These are phyloP conservation scores for Zaprionus inermis DNA, from an alignment of 1,140 invertebrate genomes.

Conservation along the genomic window DNA sequence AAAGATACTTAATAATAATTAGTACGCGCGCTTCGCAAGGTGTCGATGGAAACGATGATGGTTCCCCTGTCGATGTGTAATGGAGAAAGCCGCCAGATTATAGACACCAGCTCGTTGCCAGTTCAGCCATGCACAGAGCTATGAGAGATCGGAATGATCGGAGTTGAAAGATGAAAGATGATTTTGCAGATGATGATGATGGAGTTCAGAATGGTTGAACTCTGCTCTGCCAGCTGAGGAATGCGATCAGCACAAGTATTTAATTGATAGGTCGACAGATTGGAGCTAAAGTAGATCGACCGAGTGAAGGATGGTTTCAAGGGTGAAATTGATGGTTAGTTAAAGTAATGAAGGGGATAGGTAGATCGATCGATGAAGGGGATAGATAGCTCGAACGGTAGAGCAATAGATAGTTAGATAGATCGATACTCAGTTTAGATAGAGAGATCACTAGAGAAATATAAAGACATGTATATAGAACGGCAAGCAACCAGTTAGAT, in stretches of 20 bases:
- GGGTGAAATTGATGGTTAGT: background rate
- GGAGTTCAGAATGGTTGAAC: constrained; percentile 13
- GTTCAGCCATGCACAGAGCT: background rate
- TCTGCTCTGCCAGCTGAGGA: background rate
- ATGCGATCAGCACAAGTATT: constrained; percentile 1
- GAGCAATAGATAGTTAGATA: background rate
- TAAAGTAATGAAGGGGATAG: background rate
- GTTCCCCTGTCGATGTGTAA: constrained; percentile 31
- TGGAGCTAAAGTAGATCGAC: background rate
- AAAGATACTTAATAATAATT: constrained; percentile 78
- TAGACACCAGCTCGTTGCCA: background rate
- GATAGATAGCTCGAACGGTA: background rate
- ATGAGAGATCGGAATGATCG: constrained; percentile 1
- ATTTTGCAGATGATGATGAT: constrained; percentile 13
- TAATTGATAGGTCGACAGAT: constrained; percentile 4
- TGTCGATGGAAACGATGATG: constrained; percentile 58
- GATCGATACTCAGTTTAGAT: background rate
- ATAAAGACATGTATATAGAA: background rate
- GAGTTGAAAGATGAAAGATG: constrained; percentile 46
- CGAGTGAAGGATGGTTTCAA: background rate
- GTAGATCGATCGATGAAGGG: background rate
- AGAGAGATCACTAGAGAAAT: too few species aligned
- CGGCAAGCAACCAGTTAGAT: background rate
- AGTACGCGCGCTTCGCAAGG: constrained; percentile 67
- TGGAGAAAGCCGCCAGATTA: constrained; percentile 70